These are phyloP conservation scores for Columba janthina DNA, from an alignment of 2,113 vertebrate species.

Conservation along the genomic window DNA sequence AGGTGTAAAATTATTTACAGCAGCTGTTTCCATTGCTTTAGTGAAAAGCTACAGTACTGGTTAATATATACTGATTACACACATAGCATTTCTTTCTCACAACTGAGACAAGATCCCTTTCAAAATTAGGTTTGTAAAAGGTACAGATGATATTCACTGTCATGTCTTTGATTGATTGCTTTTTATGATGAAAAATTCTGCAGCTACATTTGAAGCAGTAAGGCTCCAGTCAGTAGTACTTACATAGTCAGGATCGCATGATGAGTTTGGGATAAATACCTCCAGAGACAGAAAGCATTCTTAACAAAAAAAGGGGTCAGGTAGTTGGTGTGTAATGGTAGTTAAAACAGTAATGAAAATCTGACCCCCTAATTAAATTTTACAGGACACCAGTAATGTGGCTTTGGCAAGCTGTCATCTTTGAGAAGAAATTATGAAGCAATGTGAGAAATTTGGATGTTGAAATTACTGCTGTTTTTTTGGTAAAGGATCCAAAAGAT, in stretches of 20 bases:
- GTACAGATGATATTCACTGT: background rate
- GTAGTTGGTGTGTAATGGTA: background rate
- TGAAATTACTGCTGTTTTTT: background rate
- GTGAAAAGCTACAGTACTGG: background rate
- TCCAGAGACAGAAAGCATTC: background rate
- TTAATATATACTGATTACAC: background rate
- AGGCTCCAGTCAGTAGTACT: background rate
- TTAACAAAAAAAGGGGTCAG: background rate
- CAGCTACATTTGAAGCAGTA: background rate
- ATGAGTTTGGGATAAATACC: background rate
- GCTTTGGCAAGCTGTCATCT: background rate
- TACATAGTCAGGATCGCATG: background rate
- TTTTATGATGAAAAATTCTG: background rate
- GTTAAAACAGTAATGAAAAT: background rate
- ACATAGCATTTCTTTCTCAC: background rate
- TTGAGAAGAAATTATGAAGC: background rate
- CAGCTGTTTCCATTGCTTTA: background rate
- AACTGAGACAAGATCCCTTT: background rate
- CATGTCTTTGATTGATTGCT: background rate
- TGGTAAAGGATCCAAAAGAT: background rate
- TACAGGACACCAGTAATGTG: background rate
- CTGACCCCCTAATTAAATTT: background rate
- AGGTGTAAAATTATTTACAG: background rate
- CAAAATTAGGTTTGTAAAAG: background rate
- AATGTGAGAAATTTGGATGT: background rate